Evolutionary conservation across 2,113 vertebrate genomes (phyloP), one percentile per base, ranked within the genome.

Genomic region (Drymodes brunneopygia): DNA sequence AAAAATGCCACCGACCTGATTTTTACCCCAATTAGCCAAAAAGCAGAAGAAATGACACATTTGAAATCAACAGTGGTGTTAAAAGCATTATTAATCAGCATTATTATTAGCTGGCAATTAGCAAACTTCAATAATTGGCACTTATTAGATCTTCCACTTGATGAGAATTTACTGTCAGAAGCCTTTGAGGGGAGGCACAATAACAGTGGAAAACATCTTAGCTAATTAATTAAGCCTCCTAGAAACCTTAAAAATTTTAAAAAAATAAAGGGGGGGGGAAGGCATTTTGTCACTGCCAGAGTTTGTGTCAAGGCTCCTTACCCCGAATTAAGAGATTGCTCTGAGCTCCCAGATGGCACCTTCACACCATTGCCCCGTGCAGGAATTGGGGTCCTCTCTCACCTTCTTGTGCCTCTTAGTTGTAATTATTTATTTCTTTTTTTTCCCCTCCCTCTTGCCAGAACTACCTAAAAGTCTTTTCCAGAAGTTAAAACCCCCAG

Each of bases 91-190:
- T 94, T 92, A 91, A 95, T 94, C 91, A 87, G 92, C 66, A 62
- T 96, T 96, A 96, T 95, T 96, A 97, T 95, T 87, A 94, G 72
- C 90, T 92, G 82, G 92, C 94, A 95, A 95, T 96, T 97, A 96
- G 90, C 86, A 94, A 95, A 90, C 88, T 84, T 95, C 93, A 92
- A 94, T 96, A 96, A 96, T 96, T 94, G 96, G 48, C 69, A 94
- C 88, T 94, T 94, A 90, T 62, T 94, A 95, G 78, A 89, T 95
- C 93, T 97, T 94, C 83, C 83, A 91, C 91, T 95, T 96, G 90
- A 95, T 67, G 90, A 92, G 77, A 92, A 96, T 95, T 94, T 94
- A 96, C 91, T 91, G 92, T 92, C 95, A 93, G 84, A 91, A 91
- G 86, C 82, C 75, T 96, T 95, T 78, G 72, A 97, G 90, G 65